Base-by-base conservation (phyloP, 2,797 vertebrate genomes). In the Sparus aurata region DNA sequence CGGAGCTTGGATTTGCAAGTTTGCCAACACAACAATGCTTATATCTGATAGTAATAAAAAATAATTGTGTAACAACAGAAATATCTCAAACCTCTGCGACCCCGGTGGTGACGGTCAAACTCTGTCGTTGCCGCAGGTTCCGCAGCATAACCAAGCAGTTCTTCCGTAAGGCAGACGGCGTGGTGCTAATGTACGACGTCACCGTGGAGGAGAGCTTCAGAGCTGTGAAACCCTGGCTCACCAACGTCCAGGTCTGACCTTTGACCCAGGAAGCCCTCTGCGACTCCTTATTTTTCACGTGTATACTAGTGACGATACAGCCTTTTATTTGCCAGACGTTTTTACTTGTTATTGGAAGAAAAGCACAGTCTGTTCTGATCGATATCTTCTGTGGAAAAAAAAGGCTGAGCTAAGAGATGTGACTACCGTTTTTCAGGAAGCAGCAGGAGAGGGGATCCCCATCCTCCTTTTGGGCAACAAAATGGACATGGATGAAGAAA, bases 121-220 rank as follows among this genome's bases (percentile, higher is more conserved):
- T 18, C 2, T 75, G 45, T 79, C 41, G 0, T 11, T 38, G 43
- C 11, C 23, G 0, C 87, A 98, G 97, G 94, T 99, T 96, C 79
- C 94, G 94, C 75, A 97, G 97, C 85, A 96, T 98, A 84, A 97
- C 97, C 68, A 98, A 97, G 88, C 97, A 98, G 91, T 98, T 98
- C 93, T 98, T 98, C 82, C 94, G 97, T 59, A 98, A 97, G 91
- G 97, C 96, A 0, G 97, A 99, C 7, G 97, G 97, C 0, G 95
- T 98, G 71, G 92, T 97, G 67, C 84, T 98, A 84, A 95, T 98
- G 95, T 98, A 97, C 0, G 97, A 98, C 49, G 93, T 97, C 91
- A 98, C 97, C 0, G 92, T 94, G 85, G 93, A 90, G 82, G 94
- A 96, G 61, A 97, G 96, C 18, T 99, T 98, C 88, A 94, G 87